Base-by-base conservation (phyloP, 2,888 invertebrate genomes). In the Mimumesa dahlbomi region DNA sequence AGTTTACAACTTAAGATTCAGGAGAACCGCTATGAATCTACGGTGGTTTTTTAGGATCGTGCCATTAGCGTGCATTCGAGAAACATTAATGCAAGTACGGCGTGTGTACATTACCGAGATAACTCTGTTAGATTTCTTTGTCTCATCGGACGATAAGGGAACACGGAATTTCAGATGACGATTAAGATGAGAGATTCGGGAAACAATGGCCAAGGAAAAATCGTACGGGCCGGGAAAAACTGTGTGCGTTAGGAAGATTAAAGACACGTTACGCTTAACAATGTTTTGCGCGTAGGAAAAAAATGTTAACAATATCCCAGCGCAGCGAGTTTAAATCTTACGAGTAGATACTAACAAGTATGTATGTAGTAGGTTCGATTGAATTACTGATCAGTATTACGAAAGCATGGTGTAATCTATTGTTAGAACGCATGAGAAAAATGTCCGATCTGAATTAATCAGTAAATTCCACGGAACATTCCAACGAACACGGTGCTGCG, bases 21-120 rank as follows among this genome's bases (percentile, higher is more conserved):
- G 54, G 50, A 40, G 54, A 31, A 31, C 36, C 48, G 36, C 34
- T 36, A 58, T 57, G 72, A 62, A 77, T 75, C 69, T 58, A 52
- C 46, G 45, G n/a, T n/a, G n/a, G n/a, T n/a, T 58, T 31, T 34
- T 19, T 31, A 42, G 53, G 50, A 25, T 48, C 48, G 43, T 34
- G 64, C 81, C 82, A 81, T 81, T 81, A 81, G 72, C 73, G 59
- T 36, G 62, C 40, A 52, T 65, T 46, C 52, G 53, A 65, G 67
- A 62, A 75, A 63, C 67, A 58, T 53, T 59, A 75, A 64, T 52
- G 69, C 50, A 43, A 40, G 46, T 59, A 45, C 45, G 58, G 19
- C 25, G 25, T 57, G 52, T 52, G 61, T 50, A 43, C 58, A 13
- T 21, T 11, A 16, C 13, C n/a, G 40, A 76, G 79, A 80, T 79